These are phyloP conservation scores for Drosophila atroscutellata DNA, from an alignment of 2,888 invertebrate species.

Conservation along the genomic window DNA sequence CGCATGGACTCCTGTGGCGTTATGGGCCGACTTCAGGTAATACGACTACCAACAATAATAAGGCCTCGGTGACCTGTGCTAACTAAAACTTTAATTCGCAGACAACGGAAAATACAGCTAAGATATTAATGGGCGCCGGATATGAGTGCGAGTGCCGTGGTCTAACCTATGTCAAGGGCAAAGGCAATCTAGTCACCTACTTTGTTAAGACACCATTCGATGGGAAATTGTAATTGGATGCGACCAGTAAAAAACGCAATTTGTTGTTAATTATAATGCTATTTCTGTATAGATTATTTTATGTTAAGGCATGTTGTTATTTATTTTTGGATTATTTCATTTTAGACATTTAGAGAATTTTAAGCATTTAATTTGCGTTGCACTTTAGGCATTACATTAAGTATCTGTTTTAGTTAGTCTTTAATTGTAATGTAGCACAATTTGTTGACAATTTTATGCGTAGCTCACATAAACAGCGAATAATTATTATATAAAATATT, in stretches of 20 bases:
- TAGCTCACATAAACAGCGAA: constrained; percentile 70
- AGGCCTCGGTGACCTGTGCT: background rate
- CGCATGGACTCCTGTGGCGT: constrained; percentile 98
- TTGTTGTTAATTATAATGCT: constrained; percentile 55
- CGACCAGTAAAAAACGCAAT: constrained; percentile 40
- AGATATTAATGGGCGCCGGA: constrained; percentile 93
- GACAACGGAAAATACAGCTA: constrained; percentile 93
- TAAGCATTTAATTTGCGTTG: constrained; percentile 70
- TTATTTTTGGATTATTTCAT: constrained; percentile 60
- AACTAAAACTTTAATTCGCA: constrained; percentile 70
- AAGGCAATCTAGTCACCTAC: constrained; percentile 95
- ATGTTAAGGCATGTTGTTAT: constrained; percentile 67
- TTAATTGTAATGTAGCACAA: constrained; percentile 56
- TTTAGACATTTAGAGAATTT: constrained; percentile 48
- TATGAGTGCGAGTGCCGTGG: constrained; percentile 96
- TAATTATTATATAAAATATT: constrained; percentile 47
- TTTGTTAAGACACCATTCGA: constrained; percentile 94
- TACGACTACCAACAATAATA: background rate
- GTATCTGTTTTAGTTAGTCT: constrained; percentile 53
- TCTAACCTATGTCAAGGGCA: constrained; percentile 97
- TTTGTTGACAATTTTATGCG: constrained; percentile 47
- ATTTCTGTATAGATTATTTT: constrained; percentile 42
- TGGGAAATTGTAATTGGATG: constrained; percentile 85
- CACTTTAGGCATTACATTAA: constrained; percentile 48
- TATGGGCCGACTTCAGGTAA: constrained; percentile 93